Percentiles rank a stretch among this genome's conserved stretches.
These are phyloP conservation scores for Periparus ater DNA, from an alignment of 2,797 vertebrate genomes.

Conservation along the genomic window DNA sequence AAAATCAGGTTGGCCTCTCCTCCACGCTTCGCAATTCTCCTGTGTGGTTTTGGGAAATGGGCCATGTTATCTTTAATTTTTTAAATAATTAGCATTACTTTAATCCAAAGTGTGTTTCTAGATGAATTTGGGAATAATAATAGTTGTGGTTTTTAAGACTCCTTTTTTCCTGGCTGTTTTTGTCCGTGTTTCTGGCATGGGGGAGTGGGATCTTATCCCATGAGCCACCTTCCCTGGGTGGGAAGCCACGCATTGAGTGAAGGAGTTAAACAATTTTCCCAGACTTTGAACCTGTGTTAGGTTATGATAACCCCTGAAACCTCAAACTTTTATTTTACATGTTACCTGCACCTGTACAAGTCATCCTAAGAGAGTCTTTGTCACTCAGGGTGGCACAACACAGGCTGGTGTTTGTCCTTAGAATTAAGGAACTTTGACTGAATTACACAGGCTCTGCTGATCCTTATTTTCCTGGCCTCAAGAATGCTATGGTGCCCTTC, in stretches of 20 bases:
- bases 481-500: neutral
- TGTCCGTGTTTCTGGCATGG: neutral
- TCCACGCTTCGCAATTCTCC: neutral
- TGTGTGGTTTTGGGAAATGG: neutral
- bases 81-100: neutral
- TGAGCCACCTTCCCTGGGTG: neutral
- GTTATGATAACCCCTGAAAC: neutral
- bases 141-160: neutral
- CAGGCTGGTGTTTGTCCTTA: neutral
- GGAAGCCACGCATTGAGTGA: neutral
- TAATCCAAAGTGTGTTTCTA: neutral
- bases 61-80: neutral
- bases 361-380: neutral
- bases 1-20: constrained; percentile 3
- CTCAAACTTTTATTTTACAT: neutral
- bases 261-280: neutral
- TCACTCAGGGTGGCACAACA: accelerated
- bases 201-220: neutral
- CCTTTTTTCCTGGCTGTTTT: neutral
- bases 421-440: neutral
- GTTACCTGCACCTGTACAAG: neutral
- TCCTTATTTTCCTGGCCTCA: neutral
- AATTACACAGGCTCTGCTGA: neutral
- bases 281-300: neutral
- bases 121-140: neutral